phyloP scores from a whole-genome alignment of 1,140 invertebrate species.

The Tetragonula clypearis region DNA sequence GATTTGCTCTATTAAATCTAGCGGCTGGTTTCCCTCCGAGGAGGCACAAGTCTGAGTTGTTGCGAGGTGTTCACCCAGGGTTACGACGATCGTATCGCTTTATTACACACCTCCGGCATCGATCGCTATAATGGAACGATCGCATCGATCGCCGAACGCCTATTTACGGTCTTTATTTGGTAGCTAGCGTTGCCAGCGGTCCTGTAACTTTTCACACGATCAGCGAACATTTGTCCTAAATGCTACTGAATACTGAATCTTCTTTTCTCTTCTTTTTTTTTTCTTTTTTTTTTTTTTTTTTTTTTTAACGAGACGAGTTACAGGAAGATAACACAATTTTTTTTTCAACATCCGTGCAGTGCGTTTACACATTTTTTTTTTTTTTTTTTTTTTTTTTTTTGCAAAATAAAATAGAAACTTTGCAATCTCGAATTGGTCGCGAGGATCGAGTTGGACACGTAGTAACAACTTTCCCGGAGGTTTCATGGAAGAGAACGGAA shows the following conservation, averaged over 20 bases:
- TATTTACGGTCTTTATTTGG: slow-evolving; percentile 44
- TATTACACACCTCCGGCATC: slow-evolving; percentile 47
- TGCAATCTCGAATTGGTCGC: background rate
- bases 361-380: too few relatives aligned
- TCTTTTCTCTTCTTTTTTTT: too few relatives aligned
- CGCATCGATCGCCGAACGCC: slow-evolving; percentile 45
- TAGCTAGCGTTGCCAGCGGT: slow-evolving; percentile 30
- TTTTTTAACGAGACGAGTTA: too few relatives aligned
- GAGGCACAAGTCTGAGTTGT: slow-evolving; percentile 21
- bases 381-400: too few relatives aligned
- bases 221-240: too few relatives aligned
- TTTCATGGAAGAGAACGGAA: background rate
- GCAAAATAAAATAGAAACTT: background rate
- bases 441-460: background rate
- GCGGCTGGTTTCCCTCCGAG: background rate
- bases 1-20: slow-evolving; percentile 64
- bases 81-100: slow-evolving; percentile 55
- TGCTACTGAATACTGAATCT: too few relatives aligned
- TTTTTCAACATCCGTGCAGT: too few relatives aligned
- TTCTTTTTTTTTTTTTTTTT: too few relatives aligned
- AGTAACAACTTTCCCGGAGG: background rate
- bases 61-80: slow-evolving; percentile 44
- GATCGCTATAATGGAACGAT: slow-evolving; percentile 57
- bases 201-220: slow-evolving; percentile 32
- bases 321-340: too few relatives aligned